A percentile compares a stretch with the other conserved stretches of the same genome.
Conservation (phyloP, 2,888 invertebrate genomes). For the Siphlonurus alternatus region DNA sequence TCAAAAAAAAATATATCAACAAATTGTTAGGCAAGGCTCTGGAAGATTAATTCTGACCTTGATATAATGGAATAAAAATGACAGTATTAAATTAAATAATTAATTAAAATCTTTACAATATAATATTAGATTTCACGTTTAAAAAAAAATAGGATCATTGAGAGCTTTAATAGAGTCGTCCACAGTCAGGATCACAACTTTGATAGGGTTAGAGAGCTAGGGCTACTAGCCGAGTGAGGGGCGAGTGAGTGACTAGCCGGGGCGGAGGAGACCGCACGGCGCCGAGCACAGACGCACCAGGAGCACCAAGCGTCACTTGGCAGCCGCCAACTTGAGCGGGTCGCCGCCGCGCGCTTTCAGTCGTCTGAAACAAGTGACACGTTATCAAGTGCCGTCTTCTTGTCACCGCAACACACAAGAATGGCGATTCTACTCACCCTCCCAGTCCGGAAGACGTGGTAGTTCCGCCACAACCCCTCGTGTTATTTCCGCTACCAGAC, state of each 20-base stretch:
- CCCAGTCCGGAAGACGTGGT: not conserved
- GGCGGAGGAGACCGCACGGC: not conserved
- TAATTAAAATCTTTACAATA: too few relatives aligned
- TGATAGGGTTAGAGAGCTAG: not conserved
- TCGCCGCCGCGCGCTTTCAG: not conserved
- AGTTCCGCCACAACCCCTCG: not conserved
- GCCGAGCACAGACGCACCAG: not conserved
- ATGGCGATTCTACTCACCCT: not conserved
- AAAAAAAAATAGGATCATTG: too few relatives aligned
- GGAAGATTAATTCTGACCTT: too few relatives aligned
- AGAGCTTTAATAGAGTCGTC: not conserved
- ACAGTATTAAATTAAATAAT: too few relatives aligned
- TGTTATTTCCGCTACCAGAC: not conserved
- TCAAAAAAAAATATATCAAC: too few relatives aligned
- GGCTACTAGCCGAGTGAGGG: not conserved
- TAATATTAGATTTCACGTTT: too few relatives aligned
- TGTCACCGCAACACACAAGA: too few relatives aligned
- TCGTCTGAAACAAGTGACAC: not conserved
- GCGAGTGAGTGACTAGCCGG: not conserved
- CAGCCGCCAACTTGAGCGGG: not conserved
- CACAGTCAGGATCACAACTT: not conserved
- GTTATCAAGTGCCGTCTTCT: too few relatives aligned
- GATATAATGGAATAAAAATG: too few relatives aligned
- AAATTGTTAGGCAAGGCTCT: too few relatives aligned
- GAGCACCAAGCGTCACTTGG: not conserved